Base-by-base conservation (phyloP, 2,797 vertebrate genomes). In the Jordanella pulchra region DNA sequence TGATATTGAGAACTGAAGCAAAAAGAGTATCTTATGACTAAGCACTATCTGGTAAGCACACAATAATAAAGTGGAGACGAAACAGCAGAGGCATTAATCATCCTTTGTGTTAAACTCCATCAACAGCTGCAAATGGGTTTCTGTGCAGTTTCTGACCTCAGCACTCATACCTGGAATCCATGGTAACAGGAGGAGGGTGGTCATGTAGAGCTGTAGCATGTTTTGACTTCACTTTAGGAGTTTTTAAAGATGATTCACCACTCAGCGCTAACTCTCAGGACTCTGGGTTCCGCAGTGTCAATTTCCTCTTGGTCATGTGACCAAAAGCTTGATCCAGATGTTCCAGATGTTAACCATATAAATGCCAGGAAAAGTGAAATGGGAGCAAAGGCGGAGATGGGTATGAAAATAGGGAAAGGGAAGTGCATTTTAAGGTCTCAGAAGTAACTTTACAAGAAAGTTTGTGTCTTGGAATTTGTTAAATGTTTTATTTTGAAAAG, bases 141-240 rank as follows among this genome's bases (percentile, higher is more conserved):
- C 50, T 35, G 23, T 35, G 15, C 17, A 50, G 21, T 42, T 27
- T 13, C 54, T 66, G 58, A 68, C 53, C 21, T 77, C 30, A 73
- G 15, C 2, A 30, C 53, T 48, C 13, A 9, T 90, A 95, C 93
- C 93, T 92, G 87, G 86, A 69, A 93, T 85, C 78, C 86, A 91
- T 72, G 74, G 44, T 45, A 93, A 70, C 71, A 93, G 71, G 67
- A 67, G n/a, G 55, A 90, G 4, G 28, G 63, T 4, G 14, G 89
- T 39, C 27, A 75, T 25, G 45, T 76, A 47, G 1, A 73, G 71
- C 12, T 39, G 65, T 27, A 0, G 53, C 92, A 93, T 94, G 76
- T 71, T 86, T 73, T 14, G 15, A 23, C 6, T 42, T 71, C 51
- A 42, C 39, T 27, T 65, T 66, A 56, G 50, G 42, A n/a, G 48